These are phyloP conservation scores for Oncorhynchus gorbuscha DNA, from an alignment of 2,113 vertebrate species.

Conservation along the genomic window DNA sequence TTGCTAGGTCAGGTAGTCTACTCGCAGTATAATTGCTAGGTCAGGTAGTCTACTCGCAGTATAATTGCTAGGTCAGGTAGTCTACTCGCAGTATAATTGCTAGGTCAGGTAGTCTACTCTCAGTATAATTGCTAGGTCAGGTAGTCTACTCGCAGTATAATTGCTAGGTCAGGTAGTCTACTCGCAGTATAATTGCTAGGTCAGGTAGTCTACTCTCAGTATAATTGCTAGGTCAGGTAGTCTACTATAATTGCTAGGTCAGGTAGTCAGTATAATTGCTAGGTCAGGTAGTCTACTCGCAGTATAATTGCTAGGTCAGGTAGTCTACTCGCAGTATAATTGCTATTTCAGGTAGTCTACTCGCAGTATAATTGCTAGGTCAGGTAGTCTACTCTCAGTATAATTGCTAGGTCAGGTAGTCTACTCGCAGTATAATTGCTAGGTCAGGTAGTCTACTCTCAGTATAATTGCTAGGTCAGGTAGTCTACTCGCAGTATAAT, in stretches of 20 bases:
- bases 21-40: conserved; percentile 6
- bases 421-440: no score
- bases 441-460: background rate
- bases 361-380: no score
- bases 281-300: background rate
- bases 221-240: background rate
- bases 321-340: no score
- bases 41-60: background rate
- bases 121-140: background rate
- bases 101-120: background rate
- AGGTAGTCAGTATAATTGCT: background rate
- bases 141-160: no score
- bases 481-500: no score
- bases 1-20: conserved; percentile 6
- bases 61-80: background rate
- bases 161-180: background rate
- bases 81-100: no score
- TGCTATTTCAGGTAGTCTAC: background rate
- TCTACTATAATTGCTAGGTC: background rate
- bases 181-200: no score
- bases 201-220: background rate
- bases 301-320: background rate
- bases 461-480: background rate
- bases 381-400: conserved; percentile 20
- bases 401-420: background rate